phyloP scores from a whole-genome alignment of 2,113 vertebrate species.

The Lepus europaeus region DNA sequence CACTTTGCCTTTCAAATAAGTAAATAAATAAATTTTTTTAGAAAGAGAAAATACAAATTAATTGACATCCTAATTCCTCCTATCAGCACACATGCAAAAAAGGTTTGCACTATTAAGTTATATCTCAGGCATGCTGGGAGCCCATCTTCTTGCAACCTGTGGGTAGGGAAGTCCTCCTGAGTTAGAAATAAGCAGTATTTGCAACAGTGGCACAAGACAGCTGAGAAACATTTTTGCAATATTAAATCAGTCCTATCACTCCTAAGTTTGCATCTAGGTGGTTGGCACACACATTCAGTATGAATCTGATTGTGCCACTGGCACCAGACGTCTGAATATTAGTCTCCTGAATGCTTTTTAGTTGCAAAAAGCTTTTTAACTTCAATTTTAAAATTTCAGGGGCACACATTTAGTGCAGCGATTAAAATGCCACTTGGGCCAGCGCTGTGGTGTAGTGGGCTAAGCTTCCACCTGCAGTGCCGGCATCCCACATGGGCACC shows the following conservation, averaged over 20 bases:
- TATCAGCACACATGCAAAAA: not conserved
- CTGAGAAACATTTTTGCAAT: not conserved
- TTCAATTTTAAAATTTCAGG: too few species aligned
- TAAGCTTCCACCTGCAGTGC: too few species aligned
- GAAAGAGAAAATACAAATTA: not conserved
- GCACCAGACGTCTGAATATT: not conserved
- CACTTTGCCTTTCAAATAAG: too few species aligned
- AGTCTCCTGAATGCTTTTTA: not conserved
- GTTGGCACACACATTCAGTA: not conserved
- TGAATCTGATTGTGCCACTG: not conserved
- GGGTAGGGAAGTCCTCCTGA: not conserved
- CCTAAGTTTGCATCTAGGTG: not conserved
- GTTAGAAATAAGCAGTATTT: not conserved
- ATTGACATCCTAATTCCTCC: not conserved
- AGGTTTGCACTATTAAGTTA: too few species aligned
- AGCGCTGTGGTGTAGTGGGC: too few species aligned
- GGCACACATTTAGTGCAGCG: too few species aligned
- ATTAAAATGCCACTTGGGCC: too few species aligned
- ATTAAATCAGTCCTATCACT: not conserved
- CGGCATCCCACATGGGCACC: too few species aligned
- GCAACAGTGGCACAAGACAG: not conserved
- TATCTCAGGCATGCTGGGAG: too few species aligned
- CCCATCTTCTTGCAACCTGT: not conserved
- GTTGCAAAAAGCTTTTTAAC: not conserved
- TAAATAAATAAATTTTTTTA: too few species aligned